Evolutionary conservation across 2,797 vertebrate species (phyloP).

Genomic region (Sebastes kiyomatsui): DNA sequence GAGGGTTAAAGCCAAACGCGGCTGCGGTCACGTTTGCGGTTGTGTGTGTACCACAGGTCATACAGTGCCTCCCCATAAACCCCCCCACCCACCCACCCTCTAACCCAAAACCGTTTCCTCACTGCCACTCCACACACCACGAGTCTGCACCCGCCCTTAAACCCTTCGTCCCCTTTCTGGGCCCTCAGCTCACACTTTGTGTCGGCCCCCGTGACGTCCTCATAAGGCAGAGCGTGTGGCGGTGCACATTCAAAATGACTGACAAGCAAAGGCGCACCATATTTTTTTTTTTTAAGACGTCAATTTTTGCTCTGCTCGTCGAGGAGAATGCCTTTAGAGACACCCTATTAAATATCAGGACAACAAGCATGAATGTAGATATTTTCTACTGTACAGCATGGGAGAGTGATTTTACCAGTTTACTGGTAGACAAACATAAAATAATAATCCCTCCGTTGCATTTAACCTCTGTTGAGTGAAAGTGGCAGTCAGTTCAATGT

Average conservation of each 20-base stretch:
- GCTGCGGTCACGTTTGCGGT: constrained; percentile 52
- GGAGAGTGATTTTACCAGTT: constrained; percentile 43
- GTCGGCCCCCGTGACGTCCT: constrained; percentile 29
- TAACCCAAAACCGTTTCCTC: constrained; percentile 11
- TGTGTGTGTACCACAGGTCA: constrained; percentile 74
- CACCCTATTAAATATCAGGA: constrained; percentile 26
- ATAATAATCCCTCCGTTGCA: constrained; percentile 33
- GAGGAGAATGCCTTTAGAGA: constrained; percentile 19
- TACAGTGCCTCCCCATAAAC: constrained; percentile 57
- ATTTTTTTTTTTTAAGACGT: constrained; percentile 55
- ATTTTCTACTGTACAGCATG: constrained; percentile 45
- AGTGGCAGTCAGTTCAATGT: constrained; percentile 72
- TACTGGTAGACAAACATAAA: constrained; percentile 15
- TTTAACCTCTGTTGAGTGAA: constrained; percentile 62
- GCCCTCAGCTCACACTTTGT: constrained; percentile 41
- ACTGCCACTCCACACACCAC: constrained; percentile 44
- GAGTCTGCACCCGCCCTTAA: constrained; percentile 21
- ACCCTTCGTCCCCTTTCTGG: neutral
- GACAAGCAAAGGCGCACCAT: constrained; percentile 51
- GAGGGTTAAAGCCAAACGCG: constrained; percentile 79
- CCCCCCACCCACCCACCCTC: neutral
- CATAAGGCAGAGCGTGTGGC: constrained; percentile 68
- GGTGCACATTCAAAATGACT: constrained; percentile 61
- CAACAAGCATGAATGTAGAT: constrained; percentile 54
- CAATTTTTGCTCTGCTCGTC: constrained; percentile 54